Conservation (phyloP, 2,797 vertebrate species). For the Paguma larvata region DNA sequence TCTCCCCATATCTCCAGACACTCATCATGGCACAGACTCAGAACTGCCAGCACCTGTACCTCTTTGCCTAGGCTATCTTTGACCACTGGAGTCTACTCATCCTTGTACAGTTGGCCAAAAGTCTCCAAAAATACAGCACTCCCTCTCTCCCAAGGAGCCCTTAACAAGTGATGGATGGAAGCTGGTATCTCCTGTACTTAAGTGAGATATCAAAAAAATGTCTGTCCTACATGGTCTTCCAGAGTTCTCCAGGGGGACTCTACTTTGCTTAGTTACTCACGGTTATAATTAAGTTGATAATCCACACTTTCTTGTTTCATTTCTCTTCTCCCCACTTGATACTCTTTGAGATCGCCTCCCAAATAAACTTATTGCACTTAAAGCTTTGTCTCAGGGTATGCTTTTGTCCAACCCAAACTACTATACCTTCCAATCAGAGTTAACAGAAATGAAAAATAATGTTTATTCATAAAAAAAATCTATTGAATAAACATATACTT, state of each 20-base stretch:
- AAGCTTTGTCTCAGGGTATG: neutral
- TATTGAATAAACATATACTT: neutral
- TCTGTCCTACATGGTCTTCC: neutral
- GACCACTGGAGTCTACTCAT: neutral
- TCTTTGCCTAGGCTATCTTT: neutral
- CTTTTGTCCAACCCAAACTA: neutral
- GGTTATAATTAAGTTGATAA: neutral
- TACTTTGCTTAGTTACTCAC: fast-evolving
- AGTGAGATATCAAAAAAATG: neutral
- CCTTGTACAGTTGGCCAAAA: neutral
- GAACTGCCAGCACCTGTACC: neutral
- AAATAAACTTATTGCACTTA: neutral
- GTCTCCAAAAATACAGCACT: neutral
- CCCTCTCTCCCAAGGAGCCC: neutral
- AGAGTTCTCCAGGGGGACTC: neutral
- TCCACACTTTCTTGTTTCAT: neutral
- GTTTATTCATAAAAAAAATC: neutral
- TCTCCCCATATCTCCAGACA: fast-evolving
- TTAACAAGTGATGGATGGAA: neutral
- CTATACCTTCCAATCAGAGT: neutral
- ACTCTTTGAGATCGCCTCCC: neutral
- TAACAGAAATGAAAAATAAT: neutral
- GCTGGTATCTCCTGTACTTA: neutral
- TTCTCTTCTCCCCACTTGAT: neutral
- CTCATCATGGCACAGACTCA: neutral